Conservation (phyloP, 2,113 vertebrate species). For the Myodes glareolus region DNA sequence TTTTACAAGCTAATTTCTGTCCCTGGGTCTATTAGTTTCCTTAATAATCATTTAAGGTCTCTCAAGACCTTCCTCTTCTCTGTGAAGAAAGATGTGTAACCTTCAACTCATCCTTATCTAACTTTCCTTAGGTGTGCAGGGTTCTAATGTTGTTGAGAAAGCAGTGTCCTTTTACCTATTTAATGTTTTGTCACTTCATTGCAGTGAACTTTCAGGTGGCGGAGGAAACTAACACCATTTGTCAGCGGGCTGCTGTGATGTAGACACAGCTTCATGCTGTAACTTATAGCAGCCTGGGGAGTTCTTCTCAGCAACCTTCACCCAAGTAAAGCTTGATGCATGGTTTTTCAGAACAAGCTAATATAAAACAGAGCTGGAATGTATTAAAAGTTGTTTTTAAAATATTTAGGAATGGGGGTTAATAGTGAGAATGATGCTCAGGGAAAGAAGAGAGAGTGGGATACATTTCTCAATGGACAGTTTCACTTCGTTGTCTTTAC, state of each 20-base stretch:
- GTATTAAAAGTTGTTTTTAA: background rate
- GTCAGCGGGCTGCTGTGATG: background rate
- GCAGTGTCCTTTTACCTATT: background rate
- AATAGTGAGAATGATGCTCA: background rate
- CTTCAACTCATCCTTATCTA: background rate
- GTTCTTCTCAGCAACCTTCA: background rate
- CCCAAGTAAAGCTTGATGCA: background rate
- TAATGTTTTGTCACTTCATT: background rate
- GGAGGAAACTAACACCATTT: background rate
- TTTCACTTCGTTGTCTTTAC: too few relatives aligned
- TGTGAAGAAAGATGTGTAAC: background rate
- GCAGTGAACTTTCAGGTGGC: background rate
- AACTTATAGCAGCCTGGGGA: background rate
- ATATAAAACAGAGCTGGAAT: background rate
- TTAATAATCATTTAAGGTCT: background rate
- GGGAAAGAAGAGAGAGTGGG: too few relatives aligned
- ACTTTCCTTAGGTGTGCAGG: background rate
- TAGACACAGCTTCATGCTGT: background rate
- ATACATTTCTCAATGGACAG: too few relatives aligned
- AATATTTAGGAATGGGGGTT: background rate
- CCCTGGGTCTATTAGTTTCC: background rate
- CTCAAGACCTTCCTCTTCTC: background rate
- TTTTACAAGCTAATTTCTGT: background rate
- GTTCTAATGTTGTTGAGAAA: background rate
- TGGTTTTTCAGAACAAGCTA: background rate